Evolutionary conservation across 1,140 invertebrate species (phyloP).

Genomic region (Papilio dardanus): DNA sequence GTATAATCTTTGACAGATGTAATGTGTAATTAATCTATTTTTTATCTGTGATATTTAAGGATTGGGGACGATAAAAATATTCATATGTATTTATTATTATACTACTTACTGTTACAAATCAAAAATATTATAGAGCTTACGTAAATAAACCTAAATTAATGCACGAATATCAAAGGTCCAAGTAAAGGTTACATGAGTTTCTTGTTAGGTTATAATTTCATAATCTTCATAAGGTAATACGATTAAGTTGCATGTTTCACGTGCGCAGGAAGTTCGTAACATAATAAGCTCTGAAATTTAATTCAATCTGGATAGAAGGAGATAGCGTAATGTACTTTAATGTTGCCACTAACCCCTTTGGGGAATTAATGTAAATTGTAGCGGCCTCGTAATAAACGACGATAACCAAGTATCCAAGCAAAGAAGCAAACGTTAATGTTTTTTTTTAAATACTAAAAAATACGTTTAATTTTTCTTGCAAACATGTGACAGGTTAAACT

Average conservation of each 20-base stretch:
- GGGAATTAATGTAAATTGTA: background rate
- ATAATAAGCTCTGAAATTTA: background rate
- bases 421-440: too few species aligned
- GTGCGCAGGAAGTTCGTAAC: conserved; percentile 9
- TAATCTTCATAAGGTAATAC: background rate
- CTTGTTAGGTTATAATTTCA: background rate
- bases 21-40: too few species aligned
- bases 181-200: background rate
- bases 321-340: conserved; percentile 10
- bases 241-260: conserved; percentile 21
- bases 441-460: too few species aligned
- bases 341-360: conserved; percentile 4
- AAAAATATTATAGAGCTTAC: too few species aligned
- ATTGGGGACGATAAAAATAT: too few species aligned
- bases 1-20: too few species aligned
- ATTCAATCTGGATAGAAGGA: conserved; percentile 19
- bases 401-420: background rate
- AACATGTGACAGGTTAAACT: too few species aligned
- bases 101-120: too few species aligned
- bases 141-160: background rate
- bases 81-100: too few species aligned
- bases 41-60: too few species aligned
- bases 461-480: background rate
- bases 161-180: background rate
- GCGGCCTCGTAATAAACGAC: too few species aligned